Percentiles rank a stretch among this genome's conserved stretches.
These are phyloP conservation scores for Emydocephalus ijimae DNA, from an alignment of 2,113 vertebrate species.

Conservation along the genomic window DNA sequence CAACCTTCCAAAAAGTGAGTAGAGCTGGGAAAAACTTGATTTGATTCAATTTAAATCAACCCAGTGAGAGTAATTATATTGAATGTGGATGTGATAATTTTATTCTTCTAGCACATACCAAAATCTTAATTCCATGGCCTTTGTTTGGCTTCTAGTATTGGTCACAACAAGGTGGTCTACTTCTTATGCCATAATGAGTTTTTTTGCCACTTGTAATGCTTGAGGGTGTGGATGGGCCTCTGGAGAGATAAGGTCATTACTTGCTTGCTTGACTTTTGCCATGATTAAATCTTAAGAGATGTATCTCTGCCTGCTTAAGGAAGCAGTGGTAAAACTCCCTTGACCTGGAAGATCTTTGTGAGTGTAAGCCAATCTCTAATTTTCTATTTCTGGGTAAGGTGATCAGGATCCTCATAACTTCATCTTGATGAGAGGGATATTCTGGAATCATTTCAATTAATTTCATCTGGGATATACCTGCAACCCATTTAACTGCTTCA, in stretches of 20 bases:
- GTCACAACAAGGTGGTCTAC: background rate
- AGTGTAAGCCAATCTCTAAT: background rate
- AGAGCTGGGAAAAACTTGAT: background rate
- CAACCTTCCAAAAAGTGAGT: background rate
- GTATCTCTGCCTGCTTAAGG: background rate
- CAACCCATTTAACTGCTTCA: background rate
- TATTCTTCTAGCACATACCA: background rate
- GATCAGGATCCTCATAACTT: background rate
- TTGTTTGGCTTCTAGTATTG: background rate
- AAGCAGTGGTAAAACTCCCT: background rate
- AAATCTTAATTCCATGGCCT: background rate
- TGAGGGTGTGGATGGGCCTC: background rate
- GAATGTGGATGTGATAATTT: background rate
- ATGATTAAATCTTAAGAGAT: background rate
- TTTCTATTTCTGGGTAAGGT: background rate
- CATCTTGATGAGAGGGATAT: background rate
- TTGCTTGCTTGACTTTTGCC: background rate
- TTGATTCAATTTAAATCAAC: background rate
- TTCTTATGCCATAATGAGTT: background rate
- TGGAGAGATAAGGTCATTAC: background rate
- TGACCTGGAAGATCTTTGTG: background rate
- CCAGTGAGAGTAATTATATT: background rate
- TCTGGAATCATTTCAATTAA: background rate
- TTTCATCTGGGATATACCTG: background rate
- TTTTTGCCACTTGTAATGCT: background rate